Base-by-base conservation (phyloP, 2,797 vertebrate species). In the Pampus argenteus region DNA sequence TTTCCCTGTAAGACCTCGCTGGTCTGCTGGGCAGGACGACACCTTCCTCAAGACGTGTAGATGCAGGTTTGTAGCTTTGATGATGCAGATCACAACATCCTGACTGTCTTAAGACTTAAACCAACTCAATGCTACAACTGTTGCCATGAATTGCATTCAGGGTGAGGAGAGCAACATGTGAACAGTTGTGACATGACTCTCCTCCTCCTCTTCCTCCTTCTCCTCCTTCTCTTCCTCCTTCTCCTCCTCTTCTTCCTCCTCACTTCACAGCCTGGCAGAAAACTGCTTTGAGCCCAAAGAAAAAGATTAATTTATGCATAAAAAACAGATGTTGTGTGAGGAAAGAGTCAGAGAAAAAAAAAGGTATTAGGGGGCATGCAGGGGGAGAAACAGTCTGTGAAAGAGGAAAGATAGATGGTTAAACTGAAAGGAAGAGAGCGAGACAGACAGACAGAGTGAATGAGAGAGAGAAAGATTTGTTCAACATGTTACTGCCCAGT, bases 401-500 rank as follows among this genome's bases (percentile, higher is more conserved):
- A 31, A 71, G 22, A 18, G 25, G 11, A 55, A 40, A 25, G 31
- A 29, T 15, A 10, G 50, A 36, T 9, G 6, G 42, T 54, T 25
- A 44, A 52, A 66, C 10, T 14, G 54, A 66, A 42, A 54, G 38
- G 60, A 52, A 54, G 63, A 58, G 36, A 78, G 6, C 0, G 58
- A 67, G 40, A 59, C 40, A 42, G 48, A 55, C 10, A 40, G 49
- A 28, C 10, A 49, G 59, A 34, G 10, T 9, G 11, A 76, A 20
- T 38, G 17, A 57, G 18, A 47, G 38, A 63, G 36, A 57, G 29
- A 51, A 25, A 42, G 29, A 54, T 71, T 11, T 51, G 42, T 18
- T 78, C 42, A 66, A 72, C 76, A 54, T 69, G 78, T 66, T 78
- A 54, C 69, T 79, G 69, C 48, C 64, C 61, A 71, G 66, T 75